Base-by-base conservation (phyloP, 2,113 vertebrate genomes). In the Neolamprologus falcicula region DNA sequence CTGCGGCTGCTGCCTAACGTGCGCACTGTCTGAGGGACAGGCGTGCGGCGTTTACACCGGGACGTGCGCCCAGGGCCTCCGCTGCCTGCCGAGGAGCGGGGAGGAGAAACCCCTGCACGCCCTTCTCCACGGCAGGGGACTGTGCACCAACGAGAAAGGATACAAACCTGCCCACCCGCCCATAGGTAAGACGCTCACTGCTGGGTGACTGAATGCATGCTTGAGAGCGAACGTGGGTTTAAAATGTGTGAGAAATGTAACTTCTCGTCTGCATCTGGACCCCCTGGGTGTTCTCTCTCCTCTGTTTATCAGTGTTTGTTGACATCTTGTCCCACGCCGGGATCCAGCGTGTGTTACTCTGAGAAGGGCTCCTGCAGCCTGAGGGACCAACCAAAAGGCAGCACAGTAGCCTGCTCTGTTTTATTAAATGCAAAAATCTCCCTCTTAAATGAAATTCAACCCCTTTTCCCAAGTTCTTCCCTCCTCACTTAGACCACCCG, bases 71-170 rank as follows among this genome's bases (percentile, higher is more conserved):
- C 97, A 97, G 82, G 98, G 98, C 66, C 97, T 99, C 59, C 98
- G 98, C 90, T 99, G 98, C 92, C 95, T 99, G 76, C 98, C 98
- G 9, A 96, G 98, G 61, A 98, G 97, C 95, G 98, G 98, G 16
- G 98, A 99, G 95, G 98, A 99, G 96, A 99, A 99, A 90, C 98
- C 98, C 84, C 97, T 99, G 94, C 98, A 99, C 89, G 98, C 98
- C 86, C 96, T 99, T 80, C 98, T 99, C 76, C 98, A 99, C 93
- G 98, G 98, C 94, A 96, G 98, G 84, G 98, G 98, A 86, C 94
- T 98, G 93, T 99, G 98, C 96, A 97, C 97, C 92, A 98, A 98
- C 95, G 98, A 99, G 94, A 99, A 98, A 96, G 98, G 97, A 96
- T 98, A 98, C 97, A 97, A 98, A 82, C 97, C 98, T 91, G 96